A percentile compares a stretch with the other conserved stretches of the same genome.
phyloP scores from a whole-genome alignment of 2,113 vertebrate genomes.

The Eleginops maclovinus region DNA sequence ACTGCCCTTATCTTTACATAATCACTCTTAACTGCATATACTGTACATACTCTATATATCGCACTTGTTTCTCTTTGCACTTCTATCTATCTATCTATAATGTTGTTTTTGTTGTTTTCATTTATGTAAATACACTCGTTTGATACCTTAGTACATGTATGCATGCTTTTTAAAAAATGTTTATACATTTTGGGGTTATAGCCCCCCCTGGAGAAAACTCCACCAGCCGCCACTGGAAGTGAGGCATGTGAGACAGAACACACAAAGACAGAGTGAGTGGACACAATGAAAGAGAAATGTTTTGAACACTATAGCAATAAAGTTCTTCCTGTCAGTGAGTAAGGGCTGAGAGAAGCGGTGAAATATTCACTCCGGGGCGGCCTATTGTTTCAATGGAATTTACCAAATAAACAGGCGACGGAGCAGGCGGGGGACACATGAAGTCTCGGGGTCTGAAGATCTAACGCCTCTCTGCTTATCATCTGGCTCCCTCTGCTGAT shows the following conservation, averaged over 20 bases:
- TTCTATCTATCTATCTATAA: too few species aligned
- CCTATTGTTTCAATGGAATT: slow-evolving; percentile 59
- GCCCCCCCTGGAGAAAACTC: too few species aligned
- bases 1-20: too few species aligned
- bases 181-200: too few species aligned
- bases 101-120: too few species aligned
- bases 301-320: not conserved
- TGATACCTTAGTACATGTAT: too few species aligned
- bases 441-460: not conserved
- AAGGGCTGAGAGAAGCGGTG: slow-evolving; percentile 9
- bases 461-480: not conserved
- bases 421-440: slow-evolving; percentile 30
- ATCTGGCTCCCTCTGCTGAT: slow-evolving; percentile 55
- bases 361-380: not conserved
- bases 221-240: too few species aligned
- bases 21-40: too few species aligned
- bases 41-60: too few species aligned
- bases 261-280: not conserved
- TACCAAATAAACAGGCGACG: slow-evolving; percentile 56
- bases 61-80: too few species aligned
- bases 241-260: not conserved
- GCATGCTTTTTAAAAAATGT: too few species aligned
- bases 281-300: not conserved
- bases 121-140: too few species aligned
- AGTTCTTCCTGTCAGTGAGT: slow-evolving; percentile 2